These are phyloP conservation scores for Lithosia quadra DNA, from an alignment of 2,888 invertebrate species.

Conservation along the genomic window DNA sequence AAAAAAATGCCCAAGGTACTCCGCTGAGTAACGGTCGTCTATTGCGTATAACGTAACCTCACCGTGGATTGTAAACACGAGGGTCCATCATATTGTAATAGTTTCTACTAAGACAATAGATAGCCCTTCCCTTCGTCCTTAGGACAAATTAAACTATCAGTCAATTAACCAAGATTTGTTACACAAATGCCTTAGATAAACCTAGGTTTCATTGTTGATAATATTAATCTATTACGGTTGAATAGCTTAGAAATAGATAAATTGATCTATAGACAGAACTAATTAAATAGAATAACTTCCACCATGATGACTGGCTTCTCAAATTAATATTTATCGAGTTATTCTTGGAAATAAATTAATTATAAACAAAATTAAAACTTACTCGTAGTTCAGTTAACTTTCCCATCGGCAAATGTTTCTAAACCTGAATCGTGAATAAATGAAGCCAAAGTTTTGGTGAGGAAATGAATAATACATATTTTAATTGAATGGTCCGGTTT, in stretches of 20 bases:
- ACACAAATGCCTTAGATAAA: background rate
- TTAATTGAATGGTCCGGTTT: constrained; percentile 13
- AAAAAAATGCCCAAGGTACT: background rate
- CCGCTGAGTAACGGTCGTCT: too few relatives aligned
- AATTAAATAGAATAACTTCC: constrained; percentile 12
- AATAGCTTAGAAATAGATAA: constrained; percentile 5
- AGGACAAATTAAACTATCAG: background rate
- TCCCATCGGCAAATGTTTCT: constrained; percentile 11
- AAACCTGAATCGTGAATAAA: constrained; percentile 15
- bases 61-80: too few relatives aligned
- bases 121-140: background rate
- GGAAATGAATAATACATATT: constrained; percentile 20
- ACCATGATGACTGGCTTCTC: background rate
- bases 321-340: constrained; percentile 18
- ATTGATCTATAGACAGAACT: constrained; percentile 6
- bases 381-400: constrained; percentile 9
- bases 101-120: too few relatives aligned
- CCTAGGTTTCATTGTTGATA: background rate
- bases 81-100: too few relatives aligned
- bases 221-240: constrained; percentile 5
- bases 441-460: constrained; percentile 11
- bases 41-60: too few relatives aligned
- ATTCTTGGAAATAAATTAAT: constrained; percentile 9
- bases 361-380: constrained; percentile 15
- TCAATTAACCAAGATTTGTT: background rate